phyloP scores from a whole-genome alignment of 2,888 invertebrate genomes.

The Dilophus febrilis region DNA sequence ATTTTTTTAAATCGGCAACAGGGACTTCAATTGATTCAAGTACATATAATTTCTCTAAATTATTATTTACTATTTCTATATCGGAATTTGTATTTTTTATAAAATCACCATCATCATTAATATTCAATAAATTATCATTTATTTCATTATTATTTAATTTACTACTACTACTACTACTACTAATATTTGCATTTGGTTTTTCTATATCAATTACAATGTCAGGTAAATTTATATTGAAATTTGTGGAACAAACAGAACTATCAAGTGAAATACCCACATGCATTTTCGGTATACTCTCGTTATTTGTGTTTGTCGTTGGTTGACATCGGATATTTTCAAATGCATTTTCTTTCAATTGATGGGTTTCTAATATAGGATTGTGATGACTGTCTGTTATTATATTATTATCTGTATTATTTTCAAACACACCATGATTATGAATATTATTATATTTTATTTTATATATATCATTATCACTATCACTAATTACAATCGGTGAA shows the following conservation, averaged over 20 bases:
- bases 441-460: not conserved
- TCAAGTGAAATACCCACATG: constrained; percentile 17
- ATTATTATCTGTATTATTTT: too few relatives aligned
- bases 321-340: constrained; percentile 5
- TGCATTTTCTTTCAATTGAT: constrained; percentile 1
- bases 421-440: too few relatives aligned
- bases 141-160: not conserved
- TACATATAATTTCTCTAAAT: constrained; percentile 10
- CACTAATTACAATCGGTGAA: not conserved
- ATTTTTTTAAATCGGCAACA: constrained; percentile 9
- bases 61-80: not conserved
- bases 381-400: too few relatives aligned
- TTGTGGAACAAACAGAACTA: constrained; percentile 15
- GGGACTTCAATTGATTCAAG: constrained; percentile 13
- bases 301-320: constrained; percentile 11
- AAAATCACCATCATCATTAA: not conserved
- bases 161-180: constrained; percentile 1
- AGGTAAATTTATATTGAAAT: constrained; percentile 23
- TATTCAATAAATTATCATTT: not conserved
- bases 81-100: not conserved
- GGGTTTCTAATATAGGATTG: too few relatives aligned
- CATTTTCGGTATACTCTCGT: constrained; percentile 12
- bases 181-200: constrained; percentile 14
- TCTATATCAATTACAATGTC: constrained; percentile 30
- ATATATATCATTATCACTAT: not conserved